Base-by-base conservation (phyloP, 2,888 invertebrate species). In the Yponomeuta evonymella region DNA sequence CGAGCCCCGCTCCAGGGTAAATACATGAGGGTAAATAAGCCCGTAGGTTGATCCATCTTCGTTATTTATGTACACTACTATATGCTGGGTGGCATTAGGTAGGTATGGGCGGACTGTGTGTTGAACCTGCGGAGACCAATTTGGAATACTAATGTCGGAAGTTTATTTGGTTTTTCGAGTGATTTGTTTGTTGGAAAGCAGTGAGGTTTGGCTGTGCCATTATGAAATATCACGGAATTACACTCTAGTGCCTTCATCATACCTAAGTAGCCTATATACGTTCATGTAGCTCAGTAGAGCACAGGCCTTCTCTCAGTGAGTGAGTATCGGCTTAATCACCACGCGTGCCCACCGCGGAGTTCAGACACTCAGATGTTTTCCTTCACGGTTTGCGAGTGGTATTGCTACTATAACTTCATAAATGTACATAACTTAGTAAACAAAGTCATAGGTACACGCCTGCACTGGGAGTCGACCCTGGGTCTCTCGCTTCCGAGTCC, bases 1-100 rank as follows among this genome's bases (percentile, higher is more conserved):
- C 51, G 51, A 58, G 51, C 3, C 51, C 51, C 51, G 51, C 51
- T 58, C 48, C 70, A 43, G 62, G 23, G 70, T 70, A 70, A 48
- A 70, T 65, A 65, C 30, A 30, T 12, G 15, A 29, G 70, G 48
- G 70, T 65, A 70, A 70, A 70, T 48, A 70, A 12, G 69, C 29
- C 69, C 62, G 62, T 15, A 15, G 15, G 51, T 58, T 58, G 15
- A 58, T 58, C 51, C 51, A 58, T 58, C 51, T 58, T 58, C 51
- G 5, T 58, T 58, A 58, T 15, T 15, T 58, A 58, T 58, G 51
- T 43, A 43, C 43, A 43, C 43, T 5, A 15, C 15, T 58, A 58
- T 58, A 15, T 58, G 15, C 12, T 58, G 12, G 51, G 51, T 15
- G 12, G 51, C 12, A 58, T 58, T 58, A 5, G 51, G 51, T 58